phyloP scores from a whole-genome alignment of 2,113 vertebrate genomes.

The Eonycteris spelaea region DNA sequence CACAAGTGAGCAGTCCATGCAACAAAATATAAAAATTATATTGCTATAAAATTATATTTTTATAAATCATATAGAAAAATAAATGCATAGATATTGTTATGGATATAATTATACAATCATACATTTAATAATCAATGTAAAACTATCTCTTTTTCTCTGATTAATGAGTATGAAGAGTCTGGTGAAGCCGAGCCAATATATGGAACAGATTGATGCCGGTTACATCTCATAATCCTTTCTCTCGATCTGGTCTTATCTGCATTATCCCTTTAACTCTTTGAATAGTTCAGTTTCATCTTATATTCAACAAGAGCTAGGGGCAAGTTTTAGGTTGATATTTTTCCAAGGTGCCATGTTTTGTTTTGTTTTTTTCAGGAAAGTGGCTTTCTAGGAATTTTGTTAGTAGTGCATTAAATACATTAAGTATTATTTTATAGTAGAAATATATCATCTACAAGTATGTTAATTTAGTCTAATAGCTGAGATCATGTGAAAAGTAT shows the following conservation, averaged over 20 bases:
- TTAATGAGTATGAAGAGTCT: not conserved
- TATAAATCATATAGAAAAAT: not conserved
- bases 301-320: not conserved
- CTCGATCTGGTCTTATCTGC: not conserved
- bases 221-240: not conserved
- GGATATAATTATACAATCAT: not conserved
- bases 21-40: not conserved
- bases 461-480: not conserved
- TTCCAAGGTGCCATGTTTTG: not conserved
- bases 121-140: not conserved
- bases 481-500: not conserved
- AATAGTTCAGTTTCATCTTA: not conserved
- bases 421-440: not conserved
- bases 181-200: not conserved
- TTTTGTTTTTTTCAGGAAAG: accelerated
- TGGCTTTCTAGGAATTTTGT: not conserved
- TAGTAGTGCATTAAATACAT: not conserved
- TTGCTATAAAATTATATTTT: not conserved
- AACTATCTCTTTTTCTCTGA: not conserved
- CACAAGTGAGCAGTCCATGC: not conserved
- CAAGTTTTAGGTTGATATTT: not conserved
- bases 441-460: not conserved
- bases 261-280: not conserved
- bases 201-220: not conserved
- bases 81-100: not conserved